phyloP scores from a whole-genome alignment of 2,888 invertebrate species.

The Microplitis manilae region DNA sequence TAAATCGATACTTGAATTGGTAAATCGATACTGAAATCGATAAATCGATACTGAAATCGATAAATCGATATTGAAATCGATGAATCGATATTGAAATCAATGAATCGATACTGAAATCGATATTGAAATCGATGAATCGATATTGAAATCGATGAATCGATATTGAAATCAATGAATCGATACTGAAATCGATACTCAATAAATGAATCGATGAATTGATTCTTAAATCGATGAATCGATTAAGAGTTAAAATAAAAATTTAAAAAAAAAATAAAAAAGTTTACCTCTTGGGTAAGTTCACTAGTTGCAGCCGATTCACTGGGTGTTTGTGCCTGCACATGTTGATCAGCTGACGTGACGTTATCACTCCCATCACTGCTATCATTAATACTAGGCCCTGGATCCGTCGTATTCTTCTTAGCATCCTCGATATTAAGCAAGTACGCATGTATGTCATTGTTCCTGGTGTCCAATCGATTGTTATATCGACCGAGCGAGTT shows the following conservation, averaged over 20 bases:
- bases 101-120: no score
- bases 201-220: no score
- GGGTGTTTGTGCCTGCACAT: constrained; percentile 54
- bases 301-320: constrained; percentile 56
- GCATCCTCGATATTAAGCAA: constrained; percentile 75
- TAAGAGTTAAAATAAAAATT: background rate
- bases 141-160: no score
- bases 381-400: constrained; percentile 58
- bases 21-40: no score
- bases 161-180: no score
- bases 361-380: constrained; percentile 56
- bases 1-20: no score
- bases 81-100: no score
- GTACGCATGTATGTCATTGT: constrained; percentile 77
- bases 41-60: no score
- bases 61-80: no score
- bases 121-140: no score
- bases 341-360: constrained; percentile 57
- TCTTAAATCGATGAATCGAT: no score
- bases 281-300: constrained; percentile 71
- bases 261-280: background rate
- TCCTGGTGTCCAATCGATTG: constrained; percentile 70
- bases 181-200: no score
- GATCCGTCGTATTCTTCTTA: constrained; percentile 54
- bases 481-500: constrained; percentile 80